These are phyloP conservation scores for Spongilla lacustris DNA, from an alignment of 37 sponge, comb jelly and placozoan genomes.

Conservation along the genomic window DNA sequence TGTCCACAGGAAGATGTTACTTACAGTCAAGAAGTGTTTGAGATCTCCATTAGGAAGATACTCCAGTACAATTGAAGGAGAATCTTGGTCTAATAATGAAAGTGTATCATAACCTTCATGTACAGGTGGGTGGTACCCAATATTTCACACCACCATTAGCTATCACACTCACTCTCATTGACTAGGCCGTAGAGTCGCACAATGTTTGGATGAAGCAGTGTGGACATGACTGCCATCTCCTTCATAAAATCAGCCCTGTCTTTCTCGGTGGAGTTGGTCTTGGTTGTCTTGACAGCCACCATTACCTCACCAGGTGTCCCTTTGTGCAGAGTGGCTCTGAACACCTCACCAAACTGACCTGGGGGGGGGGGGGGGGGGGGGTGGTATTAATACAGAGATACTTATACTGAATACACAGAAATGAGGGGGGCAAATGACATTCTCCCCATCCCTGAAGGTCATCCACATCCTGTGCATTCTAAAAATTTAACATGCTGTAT, in stretches of 20 bases:
- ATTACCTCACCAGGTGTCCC: background rate
- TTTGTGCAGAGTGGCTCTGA: slow-evolving; percentile 17
- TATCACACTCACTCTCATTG: slow-evolving; percentile 22
- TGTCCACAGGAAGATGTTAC: no score
- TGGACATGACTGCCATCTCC: slow-evolving; percentile 59
- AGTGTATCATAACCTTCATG: slow-evolving; percentile 36
- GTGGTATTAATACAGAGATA: no score
- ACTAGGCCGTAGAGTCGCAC: slow-evolving; percentile 40
- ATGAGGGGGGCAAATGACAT: no score
- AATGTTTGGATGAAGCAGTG: slow-evolving; percentile 53
- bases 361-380: no score
- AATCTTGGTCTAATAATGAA: no score
- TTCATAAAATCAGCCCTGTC: slow-evolving; percentile 10
- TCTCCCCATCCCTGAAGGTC: no score
- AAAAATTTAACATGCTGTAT: no score
- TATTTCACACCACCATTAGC: background rate
- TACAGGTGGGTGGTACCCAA: background rate
- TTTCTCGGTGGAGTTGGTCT: slow-evolving; percentile 1
- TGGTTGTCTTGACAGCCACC: slow-evolving; percentile 66
- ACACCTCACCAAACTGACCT: slow-evolving; percentile 73
- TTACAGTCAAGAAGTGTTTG: slow-evolving; percentile 42
- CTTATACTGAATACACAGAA: no score
- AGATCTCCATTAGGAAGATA: slow-evolving; percentile 73
- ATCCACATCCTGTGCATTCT: no score
- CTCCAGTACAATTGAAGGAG: slow-evolving; percentile 69